Percentiles rank a stretch among this genome's conserved stretches.
Conservation (phyloP, 2,888 invertebrate genomes). For the Drosophila kuntzei region DNA sequence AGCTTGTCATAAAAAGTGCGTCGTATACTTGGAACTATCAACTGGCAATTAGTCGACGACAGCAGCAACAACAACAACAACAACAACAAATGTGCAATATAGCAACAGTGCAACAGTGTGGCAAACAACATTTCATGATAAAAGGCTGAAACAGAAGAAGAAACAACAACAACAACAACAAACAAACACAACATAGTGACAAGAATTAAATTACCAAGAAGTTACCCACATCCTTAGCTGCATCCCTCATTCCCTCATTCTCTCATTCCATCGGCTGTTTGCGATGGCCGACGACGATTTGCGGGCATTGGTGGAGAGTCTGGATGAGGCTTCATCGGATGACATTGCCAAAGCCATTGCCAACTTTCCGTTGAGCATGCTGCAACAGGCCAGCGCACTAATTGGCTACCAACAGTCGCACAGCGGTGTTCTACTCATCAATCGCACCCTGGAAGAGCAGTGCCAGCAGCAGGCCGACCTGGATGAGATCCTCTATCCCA, state of each 20-base stretch:
- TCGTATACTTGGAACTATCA: slow-evolving; percentile 13
- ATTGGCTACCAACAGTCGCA: slow-evolving; percentile 61
- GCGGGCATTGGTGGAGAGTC: slow-evolving; percentile 70
- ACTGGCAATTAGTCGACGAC: not conserved
- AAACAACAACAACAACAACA: no score
- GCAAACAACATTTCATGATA: slow-evolving; percentile 3
- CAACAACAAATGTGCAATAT: slow-evolving; percentile 26
- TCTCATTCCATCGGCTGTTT: not conserved
- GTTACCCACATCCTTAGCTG: slow-evolving; percentile 3
- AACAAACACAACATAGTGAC: not conserved
- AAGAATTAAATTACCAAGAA: slow-evolving; percentile 4
- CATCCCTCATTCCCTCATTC: no score
- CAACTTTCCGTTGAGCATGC: slow-evolving; percentile 78
- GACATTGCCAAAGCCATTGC: slow-evolving; percentile 72
- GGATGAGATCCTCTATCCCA: slow-evolving; percentile 32
- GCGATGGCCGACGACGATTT: slow-evolving; percentile 70
- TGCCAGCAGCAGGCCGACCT: slow-evolving; percentile 66
- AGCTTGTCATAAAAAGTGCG: slow-evolving; percentile 28
- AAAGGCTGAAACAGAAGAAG: slow-evolving; percentile 8
- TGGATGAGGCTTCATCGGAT: slow-evolving; percentile 61
- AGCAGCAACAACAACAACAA: not conserved
- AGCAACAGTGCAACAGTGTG: slow-evolving; percentile 22
- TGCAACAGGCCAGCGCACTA: slow-evolving; percentile 71
- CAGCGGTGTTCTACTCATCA: slow-evolving; percentile 54
- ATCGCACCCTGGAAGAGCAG: slow-evolving; percentile 72